These are phyloP conservation scores for Jacana jacana DNA, from an alignment of 2,113 vertebrate genomes.

Conservation along the genomic window DNA sequence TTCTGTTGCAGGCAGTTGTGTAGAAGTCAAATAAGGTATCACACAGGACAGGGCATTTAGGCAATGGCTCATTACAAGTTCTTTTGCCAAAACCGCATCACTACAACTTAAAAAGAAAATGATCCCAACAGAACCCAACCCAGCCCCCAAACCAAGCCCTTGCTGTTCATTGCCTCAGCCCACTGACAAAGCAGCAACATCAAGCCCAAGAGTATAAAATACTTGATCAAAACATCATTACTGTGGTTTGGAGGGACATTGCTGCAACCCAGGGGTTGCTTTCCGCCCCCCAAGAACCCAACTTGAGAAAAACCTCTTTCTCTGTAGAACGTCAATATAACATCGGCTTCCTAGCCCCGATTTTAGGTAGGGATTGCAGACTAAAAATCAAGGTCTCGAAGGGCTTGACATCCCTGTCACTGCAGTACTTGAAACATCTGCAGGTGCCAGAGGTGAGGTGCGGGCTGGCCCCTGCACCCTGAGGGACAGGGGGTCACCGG, in stretches of 20 bases:
- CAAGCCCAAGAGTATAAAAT: background rate
- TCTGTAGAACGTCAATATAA: background rate
- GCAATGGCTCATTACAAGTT: constrained; percentile 1
- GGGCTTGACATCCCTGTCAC: background rate
- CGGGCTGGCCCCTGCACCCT: background rate
- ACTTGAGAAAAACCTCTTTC: background rate
- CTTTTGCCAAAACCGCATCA: background rate
- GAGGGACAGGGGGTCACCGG: background rate
- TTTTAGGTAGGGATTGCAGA: background rate
- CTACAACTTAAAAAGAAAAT: background rate
- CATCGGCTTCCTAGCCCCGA: background rate
- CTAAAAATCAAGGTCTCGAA: background rate
- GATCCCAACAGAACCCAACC: background rate
- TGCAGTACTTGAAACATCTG: background rate
- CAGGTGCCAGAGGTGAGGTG: background rate
- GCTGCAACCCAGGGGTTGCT: background rate
- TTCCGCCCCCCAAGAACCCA: background rate
- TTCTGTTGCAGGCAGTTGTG: background rate
- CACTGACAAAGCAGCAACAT: background rate
- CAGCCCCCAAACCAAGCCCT: background rate
- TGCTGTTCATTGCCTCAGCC: background rate
- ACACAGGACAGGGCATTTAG: background rate
- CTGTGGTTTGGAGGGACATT: background rate
- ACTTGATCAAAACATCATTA: background rate
- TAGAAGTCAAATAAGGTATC: background rate